Evolutionary conservation across 2,888 invertebrate species (phyloP).

Genomic region (Endotricha flammealis): DNA sequence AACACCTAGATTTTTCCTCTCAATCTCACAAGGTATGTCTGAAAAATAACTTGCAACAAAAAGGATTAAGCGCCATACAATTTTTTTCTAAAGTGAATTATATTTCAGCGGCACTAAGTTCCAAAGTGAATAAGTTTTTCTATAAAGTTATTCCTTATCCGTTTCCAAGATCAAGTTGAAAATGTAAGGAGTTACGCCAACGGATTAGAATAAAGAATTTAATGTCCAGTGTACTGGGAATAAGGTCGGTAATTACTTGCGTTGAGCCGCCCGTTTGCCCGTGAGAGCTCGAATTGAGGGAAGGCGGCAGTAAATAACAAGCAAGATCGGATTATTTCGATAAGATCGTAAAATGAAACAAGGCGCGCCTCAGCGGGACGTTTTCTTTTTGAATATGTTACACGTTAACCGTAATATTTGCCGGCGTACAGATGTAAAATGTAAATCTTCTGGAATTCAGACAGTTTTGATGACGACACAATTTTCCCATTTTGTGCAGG

Average conservation of each 20-base stretch:
- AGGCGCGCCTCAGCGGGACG: conserved; percentile 63
- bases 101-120: conserved; percentile 42
- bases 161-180: conserved; percentile 33
- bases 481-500: too few species aligned
- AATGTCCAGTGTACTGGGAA: conserved; percentile 36
- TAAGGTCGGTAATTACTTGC: conserved; percentile 56
- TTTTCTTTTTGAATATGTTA: conserved; percentile 63
- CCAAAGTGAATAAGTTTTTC: conserved; percentile 34
- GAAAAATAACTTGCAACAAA: conserved; percentile 26
- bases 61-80: conserved; percentile 36
- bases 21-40: conserved; percentile 57
- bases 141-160: conserved; percentile 37
- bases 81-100: conserved; percentile 44
- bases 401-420: conserved; percentile 47
- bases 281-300: conserved; percentile 57
- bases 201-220: conserved; percentile 43
- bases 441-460: conserved; percentile 38
- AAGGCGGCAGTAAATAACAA: conserved; percentile 74
- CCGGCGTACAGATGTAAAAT: conserved; percentile 46
- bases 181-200: conserved; percentile 45
- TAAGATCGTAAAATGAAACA: conserved; percentile 78
- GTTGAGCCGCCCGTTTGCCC: conserved; percentile 32
- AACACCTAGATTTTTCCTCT: conserved; percentile 72
- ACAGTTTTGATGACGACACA: background rate
- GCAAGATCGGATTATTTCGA: conserved; percentile 76